Evolutionary conservation across 1,140 invertebrate genomes (phyloP), one percentile per base, ranked within the genome.

Genomic region (Penaeus indicus): DNA sequence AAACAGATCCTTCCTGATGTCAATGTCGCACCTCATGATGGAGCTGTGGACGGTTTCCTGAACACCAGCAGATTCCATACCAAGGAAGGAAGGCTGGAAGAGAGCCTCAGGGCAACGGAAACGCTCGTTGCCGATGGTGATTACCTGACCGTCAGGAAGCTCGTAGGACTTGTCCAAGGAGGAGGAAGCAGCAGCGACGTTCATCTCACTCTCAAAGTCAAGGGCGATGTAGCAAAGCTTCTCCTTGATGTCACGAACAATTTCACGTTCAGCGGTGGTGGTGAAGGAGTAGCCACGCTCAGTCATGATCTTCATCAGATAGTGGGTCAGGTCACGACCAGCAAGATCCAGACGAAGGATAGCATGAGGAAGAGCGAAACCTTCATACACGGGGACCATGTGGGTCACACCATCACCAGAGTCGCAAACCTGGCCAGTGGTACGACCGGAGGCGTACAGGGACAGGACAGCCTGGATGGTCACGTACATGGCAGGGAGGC

Each of bases 11-110:
- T 80, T 80, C 78, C 78, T 80, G 78, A 80, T 80, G 19, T 80
- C 78, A 80, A 97, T 96, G 92, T 96, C 95, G 93, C 96, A 97
- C 94, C 96, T 97, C 96, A 97, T 96, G 94, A 97, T 54, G 5
- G 78, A 80, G 78, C 54, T 80, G 78, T 54, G 54, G 47, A 80
- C 78, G 32, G 42, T 54, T 18, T 92, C 93, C 85, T 93, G 93
- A 86, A 93, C 93, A 79, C 93, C 93, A 85, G 91, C 93, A 62
- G 92, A 92, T 91, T 93, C 92, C 93, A 94, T 93, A 90, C 94
- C 94, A 90, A 80, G 78, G 78, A 80, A 97, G 91, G 96, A 96
- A 94, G 97, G 97, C 95, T 96, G 97, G 88, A 96, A 94, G 77
- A 94, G 91, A 67, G 93, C 92, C 90, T 94, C 94, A 64, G 94